Evolutionary conservation across 2,888 invertebrate genomes (phyloP).

Genomic region (Eurytoma californica): DNA sequence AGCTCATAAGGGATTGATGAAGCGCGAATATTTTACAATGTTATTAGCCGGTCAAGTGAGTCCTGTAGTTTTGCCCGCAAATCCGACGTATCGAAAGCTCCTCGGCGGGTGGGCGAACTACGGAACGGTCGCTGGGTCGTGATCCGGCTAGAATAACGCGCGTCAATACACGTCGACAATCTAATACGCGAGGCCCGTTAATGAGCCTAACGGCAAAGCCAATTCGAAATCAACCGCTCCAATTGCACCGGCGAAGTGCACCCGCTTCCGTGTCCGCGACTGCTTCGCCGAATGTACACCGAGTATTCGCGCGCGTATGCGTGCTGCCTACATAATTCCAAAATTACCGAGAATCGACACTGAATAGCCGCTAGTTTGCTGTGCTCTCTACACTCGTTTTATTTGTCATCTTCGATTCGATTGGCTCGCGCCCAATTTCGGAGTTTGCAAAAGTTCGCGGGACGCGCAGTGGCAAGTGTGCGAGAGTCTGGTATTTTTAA

Average conservation of each 20-base stretch:
- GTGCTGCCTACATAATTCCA: too few relatives aligned
- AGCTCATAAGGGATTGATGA: slow-evolving; percentile 12
- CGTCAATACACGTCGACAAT: slow-evolving; percentile 4
- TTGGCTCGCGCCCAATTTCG: too few relatives aligned
- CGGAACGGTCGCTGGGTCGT: neutral
- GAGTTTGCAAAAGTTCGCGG: too few relatives aligned
- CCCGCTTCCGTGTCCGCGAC: neutral
- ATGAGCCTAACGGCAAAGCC: slow-evolving; percentile 24
- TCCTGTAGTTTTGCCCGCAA: neutral
- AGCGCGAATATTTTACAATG: slow-evolving; percentile 14
- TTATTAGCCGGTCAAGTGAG: slow-evolving; percentile 5
- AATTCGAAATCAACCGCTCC: slow-evolving; percentile 17
- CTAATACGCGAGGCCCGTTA: slow-evolving; percentile 18
- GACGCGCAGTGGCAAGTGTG: too few relatives aligned
- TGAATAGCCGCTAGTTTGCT: too few relatives aligned
- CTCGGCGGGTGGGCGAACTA: neutral
- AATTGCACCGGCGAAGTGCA: neutral
- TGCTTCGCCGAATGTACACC: neutral
- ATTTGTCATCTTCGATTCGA: too few relatives aligned
- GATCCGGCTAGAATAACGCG: neutral
- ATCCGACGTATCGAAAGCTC: neutral
- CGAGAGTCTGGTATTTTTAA: too few relatives aligned
- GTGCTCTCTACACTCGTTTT: too few relatives aligned
- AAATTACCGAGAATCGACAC: too few relatives aligned
- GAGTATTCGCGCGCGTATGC: too few relatives aligned